phyloP scores from a whole-genome alignment of 2,888 invertebrate genomes.

The Lysandra bellargus region DNA sequence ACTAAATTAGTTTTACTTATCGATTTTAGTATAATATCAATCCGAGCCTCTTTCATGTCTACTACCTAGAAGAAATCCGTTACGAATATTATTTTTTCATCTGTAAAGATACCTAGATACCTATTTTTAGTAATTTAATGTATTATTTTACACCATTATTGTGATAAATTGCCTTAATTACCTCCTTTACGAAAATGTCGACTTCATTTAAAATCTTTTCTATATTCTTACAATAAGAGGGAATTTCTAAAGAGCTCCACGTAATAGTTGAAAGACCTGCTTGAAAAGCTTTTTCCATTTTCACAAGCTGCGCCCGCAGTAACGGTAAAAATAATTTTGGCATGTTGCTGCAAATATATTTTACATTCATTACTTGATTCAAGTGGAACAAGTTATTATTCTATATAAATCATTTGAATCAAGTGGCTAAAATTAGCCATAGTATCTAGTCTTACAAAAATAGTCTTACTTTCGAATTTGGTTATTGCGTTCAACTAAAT shows the following conservation, averaged over 20 bases:
- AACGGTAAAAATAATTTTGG: constrained; percentile 86
- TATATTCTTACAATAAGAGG: constrained; percentile 81
- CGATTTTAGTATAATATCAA: constrained; percentile 84
- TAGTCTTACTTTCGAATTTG: constrained; percentile 67
- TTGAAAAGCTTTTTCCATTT: constrained; percentile 85
- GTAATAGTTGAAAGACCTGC: constrained; percentile 89
- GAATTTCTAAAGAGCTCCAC: constrained; percentile 90
- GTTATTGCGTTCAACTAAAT: constrained; percentile 83
- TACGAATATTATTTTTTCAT: background rate
- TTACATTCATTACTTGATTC: background rate
- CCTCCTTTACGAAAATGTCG: constrained; percentile 84
- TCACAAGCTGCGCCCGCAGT: constrained; percentile 83
- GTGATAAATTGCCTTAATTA: constrained; percentile 42
- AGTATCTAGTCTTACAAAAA: constrained; percentile 7
- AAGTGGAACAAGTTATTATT: background rate
- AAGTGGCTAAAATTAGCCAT: background rate
- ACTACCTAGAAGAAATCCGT: constrained; percentile 66
- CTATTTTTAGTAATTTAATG: background rate
- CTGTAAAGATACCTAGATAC: background rate
- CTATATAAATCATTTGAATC: background rate
- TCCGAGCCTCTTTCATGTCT: constrained; percentile 88
- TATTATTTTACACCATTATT: background rate
- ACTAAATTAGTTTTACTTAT: constrained; percentile 83
- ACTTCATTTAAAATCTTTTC: constrained; percentile 80
- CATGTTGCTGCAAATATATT: constrained; percentile 65